These are phyloP conservation scores for Esox lucius DNA, from an alignment of 2,797 vertebrate species.

Conservation along the genomic window DNA sequence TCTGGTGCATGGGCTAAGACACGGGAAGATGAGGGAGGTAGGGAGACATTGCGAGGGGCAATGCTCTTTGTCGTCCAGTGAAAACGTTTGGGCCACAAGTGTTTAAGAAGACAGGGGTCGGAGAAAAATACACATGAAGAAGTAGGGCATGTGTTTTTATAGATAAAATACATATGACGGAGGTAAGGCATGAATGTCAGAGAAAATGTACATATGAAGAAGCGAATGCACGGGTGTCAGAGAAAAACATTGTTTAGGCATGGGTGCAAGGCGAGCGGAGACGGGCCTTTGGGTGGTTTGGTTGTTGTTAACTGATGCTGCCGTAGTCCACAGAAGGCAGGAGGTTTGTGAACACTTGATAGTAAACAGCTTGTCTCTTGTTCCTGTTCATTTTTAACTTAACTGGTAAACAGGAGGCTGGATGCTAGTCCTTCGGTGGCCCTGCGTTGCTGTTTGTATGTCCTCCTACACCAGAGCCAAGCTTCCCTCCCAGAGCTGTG, in stretches of 20 bases:
- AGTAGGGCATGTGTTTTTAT: too few species aligned
- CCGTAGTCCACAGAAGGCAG: not conserved
- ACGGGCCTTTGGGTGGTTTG: slow-evolving; percentile 32
- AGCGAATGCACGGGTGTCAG: too few species aligned
- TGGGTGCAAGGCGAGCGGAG: not conserved
- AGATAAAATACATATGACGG: not conserved
- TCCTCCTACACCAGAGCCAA: slow-evolving; percentile 58
- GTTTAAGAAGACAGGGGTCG: slow-evolving; percentile 32
- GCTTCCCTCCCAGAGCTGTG: slow-evolving; percentile 59
- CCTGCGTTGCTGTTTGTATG: slow-evolving; percentile 48
- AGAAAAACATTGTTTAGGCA: too few species aligned
- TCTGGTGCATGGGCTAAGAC: slow-evolving; percentile 77
- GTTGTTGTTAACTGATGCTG: not conserved
- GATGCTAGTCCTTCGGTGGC: slow-evolving; percentile 42
- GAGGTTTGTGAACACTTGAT: slow-evolving; percentile 22
- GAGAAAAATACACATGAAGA: too few species aligned
- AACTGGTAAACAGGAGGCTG: slow-evolving; percentile 50
- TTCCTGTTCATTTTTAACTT: slow-evolving; percentile 27
- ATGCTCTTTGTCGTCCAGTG: slow-evolving; percentile 65
- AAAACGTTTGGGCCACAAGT: slow-evolving; percentile 59
- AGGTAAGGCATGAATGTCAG: too few species aligned
- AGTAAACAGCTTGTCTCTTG: slow-evolving; percentile 1
- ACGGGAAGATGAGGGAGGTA: slow-evolving; percentile 63
- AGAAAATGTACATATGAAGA: too few species aligned
- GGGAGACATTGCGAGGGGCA: slow-evolving; percentile 49